Evolutionary conservation across 53 echinoderm and acorn worm species (phyloP), one percentile per base, ranked within the genome.

Genomic region (Stichopus horrens): DNA sequence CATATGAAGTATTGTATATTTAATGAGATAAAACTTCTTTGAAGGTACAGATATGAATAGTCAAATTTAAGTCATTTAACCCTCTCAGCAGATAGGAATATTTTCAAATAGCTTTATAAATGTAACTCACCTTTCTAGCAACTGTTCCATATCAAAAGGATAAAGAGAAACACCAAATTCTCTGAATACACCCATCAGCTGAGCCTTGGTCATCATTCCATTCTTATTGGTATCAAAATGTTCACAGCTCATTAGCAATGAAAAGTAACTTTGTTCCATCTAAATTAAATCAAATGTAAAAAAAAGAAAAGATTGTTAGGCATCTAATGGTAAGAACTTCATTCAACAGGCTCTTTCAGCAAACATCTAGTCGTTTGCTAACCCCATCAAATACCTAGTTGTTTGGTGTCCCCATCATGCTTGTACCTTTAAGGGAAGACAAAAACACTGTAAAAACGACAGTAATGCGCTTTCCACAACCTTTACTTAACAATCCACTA

Each of bases 241-340:
- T 89, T 98, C 92, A 89, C 93, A 98, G 56, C 94, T 91, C 80
- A 93, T 89, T 84, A 95, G 86, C 19, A 98, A 53, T 7, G 92
- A 74, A 73, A 91, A 89, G 90, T 91, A 98, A 5, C 89, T 91
- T 65, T 96, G 94, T 80, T 98, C 99, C 94, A 95, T 77, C 97
- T 97, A 89, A 19, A 86, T 76, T 19, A 19, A 86, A 74, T 57
- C 23, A 86, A 83, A 23, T 88, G 77, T 19, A 21, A 86, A 74
- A 73, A 22, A 86, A 83, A 21, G 75, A 51, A 21, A 75, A 37
- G 2, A 37, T 37, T 2, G 2, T 37, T 37, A 1, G 37, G 37
- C 37, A 37, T 1, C 37, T 37, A 37, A 37, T 37, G 37, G 37
- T 37, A 37, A 37, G 37, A 37, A 37, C 37, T 37, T 1, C 37